Percentiles rank a stretch among this genome's conserved stretches.
Evolutionary conservation across 2,113 vertebrate species (phyloP).

Genomic region (Zosterops lateralis): DNA sequence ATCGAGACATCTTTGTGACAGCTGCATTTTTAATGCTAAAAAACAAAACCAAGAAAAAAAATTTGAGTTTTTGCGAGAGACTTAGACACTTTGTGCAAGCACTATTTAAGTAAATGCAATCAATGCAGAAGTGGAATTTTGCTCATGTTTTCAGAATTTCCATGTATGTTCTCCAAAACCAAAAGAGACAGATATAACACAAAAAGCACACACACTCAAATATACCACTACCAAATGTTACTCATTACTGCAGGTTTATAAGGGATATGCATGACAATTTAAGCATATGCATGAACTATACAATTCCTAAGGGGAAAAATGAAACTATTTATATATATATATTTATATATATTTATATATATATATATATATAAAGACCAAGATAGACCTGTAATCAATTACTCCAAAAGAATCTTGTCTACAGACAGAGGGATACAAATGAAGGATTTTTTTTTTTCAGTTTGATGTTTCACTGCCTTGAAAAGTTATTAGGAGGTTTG

Average conservation of each 20-base stretch:
- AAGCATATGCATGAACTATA: not conserved
- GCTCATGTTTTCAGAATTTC: not conserved
- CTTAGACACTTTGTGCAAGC: not conserved
- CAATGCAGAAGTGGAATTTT: not conserved
- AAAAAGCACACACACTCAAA: not conserved
- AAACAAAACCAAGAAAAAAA: not conserved
- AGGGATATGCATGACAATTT: not conserved
- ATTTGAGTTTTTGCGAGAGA: not conserved
- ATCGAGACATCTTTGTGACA: not conserved
- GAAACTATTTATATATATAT: not conserved
- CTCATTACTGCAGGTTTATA: not conserved
- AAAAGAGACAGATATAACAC: not conserved
- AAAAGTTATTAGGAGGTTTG: not conserved
- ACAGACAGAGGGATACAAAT: not conserved
- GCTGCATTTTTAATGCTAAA: not conserved
- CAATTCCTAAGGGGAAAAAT: rapidly evolving
- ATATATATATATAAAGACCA: not conserved
- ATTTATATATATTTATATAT: too few species aligned
- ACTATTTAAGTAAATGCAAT: not conserved
- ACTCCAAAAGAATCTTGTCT: not conserved
- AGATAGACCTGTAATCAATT: not conserved
- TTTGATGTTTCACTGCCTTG: not conserved
- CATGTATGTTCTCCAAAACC: not conserved
- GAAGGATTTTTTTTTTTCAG: not conserved
- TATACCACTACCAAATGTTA: not conserved